phyloP scores from a whole-genome alignment of 2,888 invertebrate species.

The Anoncus sp. region DNA sequence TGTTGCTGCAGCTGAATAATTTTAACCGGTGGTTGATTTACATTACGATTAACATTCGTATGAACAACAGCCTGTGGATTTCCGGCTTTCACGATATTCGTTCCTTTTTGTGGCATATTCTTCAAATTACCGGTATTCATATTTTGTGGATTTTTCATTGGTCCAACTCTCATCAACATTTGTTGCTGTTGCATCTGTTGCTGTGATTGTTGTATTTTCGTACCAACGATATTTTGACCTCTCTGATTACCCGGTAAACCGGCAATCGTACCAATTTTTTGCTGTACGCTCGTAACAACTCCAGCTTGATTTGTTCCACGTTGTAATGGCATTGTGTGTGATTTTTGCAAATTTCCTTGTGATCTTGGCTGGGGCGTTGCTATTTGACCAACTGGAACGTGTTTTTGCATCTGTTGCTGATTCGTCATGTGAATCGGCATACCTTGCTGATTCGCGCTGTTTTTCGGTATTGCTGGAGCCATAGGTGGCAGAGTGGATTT shows the following conservation, averaged over 20 bases:
- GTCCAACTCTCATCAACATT: constrained; percentile 77
- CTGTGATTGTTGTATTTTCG: constrained; percentile 68
- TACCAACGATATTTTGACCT: constrained; percentile 60
- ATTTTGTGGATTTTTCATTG: constrained; percentile 71
- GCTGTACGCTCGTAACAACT: constrained; percentile 65
- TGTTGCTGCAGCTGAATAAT: constrained; percentile 83
- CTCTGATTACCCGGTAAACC: constrained; percentile 70
- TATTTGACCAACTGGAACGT: constrained; percentile 8
- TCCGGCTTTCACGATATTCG: constrained; percentile 68
- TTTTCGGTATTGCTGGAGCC: constrained; percentile 70
- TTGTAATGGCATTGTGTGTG: constrained; percentile 66
- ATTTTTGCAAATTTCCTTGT: constrained; percentile 69
- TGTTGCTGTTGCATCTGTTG: constrained; percentile 71
- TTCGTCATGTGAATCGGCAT: constrained; percentile 30
- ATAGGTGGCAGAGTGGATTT: constrained; percentile 63
- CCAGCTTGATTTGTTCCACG: constrained; percentile 22
- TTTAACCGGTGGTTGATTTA: constrained; percentile 83
- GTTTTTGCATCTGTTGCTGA: constrained; percentile 55
- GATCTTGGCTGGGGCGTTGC: constrained; percentile 65
- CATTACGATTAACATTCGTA: constrained; percentile 27
- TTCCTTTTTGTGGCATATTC: constrained; percentile 69
- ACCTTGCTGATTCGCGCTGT: constrained; percentile 51
- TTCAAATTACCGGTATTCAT: constrained; percentile 71
- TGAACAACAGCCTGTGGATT: constrained; percentile 68
- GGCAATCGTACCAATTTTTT: constrained; percentile 70